Conservation (phyloP, 2,888 invertebrate species). For the Acanthacorydalis orientalis region DNA sequence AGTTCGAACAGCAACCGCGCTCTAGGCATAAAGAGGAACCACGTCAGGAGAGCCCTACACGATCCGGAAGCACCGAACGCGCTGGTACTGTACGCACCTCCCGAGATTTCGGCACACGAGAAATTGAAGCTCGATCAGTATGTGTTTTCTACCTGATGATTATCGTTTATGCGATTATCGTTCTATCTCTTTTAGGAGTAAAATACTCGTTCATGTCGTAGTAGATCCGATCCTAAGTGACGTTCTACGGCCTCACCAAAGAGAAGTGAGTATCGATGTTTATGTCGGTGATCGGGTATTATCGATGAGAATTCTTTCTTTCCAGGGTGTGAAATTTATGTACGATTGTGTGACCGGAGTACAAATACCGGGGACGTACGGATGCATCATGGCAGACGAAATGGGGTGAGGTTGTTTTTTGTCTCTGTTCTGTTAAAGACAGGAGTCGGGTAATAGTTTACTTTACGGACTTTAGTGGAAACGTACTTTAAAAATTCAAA, state of each 20-base stretch:
- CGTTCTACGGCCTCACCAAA: conserved; percentile 88
- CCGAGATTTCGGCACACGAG: conserved; percentile 71
- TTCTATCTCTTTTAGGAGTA: conserved; percentile 27
- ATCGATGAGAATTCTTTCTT: conserved; percentile 3
- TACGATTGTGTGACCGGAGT: conserved; percentile 94
- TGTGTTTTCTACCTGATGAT: conserved; percentile 24
- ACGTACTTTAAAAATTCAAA: too few relatives aligned
- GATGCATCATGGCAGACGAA: conserved; percentile 99
- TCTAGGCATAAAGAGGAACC: conserved; percentile 54
- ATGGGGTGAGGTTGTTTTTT: conserved; percentile 47
- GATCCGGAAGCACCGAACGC: conserved; percentile 89
- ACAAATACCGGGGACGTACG: conserved; percentile 70
- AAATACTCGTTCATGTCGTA: conserved; percentile 79
- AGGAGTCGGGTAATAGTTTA: neutral
- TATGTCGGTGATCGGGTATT: neutral
- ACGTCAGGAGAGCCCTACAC: conserved; percentile 57
- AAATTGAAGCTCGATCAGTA: conserved; percentile 61
- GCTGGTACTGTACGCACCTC: conserved; percentile 73
- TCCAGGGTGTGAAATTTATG: conserved; percentile 91
- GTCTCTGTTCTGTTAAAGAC: neutral
- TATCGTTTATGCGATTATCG: conserved; percentile 14
- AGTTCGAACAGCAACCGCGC: conserved; percentile 52
- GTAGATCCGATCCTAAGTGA: conserved; percentile 88
- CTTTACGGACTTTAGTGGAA: too few relatives aligned
- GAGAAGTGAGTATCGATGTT: conserved; percentile 41